Evolutionary conservation across 2,888 invertebrate species (phyloP).

Genomic region (Gymnocheta viridis): DNA sequence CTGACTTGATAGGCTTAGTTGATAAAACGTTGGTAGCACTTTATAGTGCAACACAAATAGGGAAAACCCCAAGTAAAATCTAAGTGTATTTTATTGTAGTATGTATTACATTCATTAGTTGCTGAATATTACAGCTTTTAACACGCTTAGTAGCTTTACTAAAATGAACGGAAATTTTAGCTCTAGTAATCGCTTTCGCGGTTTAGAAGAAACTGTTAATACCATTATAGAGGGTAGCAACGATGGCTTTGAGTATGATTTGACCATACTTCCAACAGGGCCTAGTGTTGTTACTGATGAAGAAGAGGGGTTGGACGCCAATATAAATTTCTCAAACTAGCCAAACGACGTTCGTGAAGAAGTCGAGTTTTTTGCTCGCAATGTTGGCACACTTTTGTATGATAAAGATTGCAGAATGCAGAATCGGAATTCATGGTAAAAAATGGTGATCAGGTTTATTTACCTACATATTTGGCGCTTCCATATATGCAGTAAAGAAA

Average conservation of each 20-base stretch:
- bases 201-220: not conserved
- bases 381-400: slow-evolving; percentile 25
- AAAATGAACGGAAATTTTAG: not conserved
- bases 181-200: not conserved
- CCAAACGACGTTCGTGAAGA: slow-evolving; percentile 44
- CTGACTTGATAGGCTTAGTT: too few relatives aligned
- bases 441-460: too few relatives aligned
- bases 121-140: slow-evolving; percentile 4
- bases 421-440: too few relatives aligned
- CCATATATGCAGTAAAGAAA: too few relatives aligned
- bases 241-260: not conserved
- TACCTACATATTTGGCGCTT: too few relatives aligned
- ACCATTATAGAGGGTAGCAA: not conserved
- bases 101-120: not conserved
- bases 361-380: slow-evolving; percentile 25
- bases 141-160: not conserved
- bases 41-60: not conserved
- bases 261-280: slow-evolving; percentile 5
- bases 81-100: not conserved
- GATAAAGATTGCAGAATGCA: not conserved
- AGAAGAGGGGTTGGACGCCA: slow-evolving; percentile 31
- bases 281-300: slow-evolving; percentile 34
- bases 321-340: slow-evolving; percentile 8
- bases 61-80: not conserved
- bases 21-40: not conserved